Evolutionary conservation across 2,797 vertebrate genomes (phyloP).

Genomic region (Enteromius thamalakanensis): DNA sequence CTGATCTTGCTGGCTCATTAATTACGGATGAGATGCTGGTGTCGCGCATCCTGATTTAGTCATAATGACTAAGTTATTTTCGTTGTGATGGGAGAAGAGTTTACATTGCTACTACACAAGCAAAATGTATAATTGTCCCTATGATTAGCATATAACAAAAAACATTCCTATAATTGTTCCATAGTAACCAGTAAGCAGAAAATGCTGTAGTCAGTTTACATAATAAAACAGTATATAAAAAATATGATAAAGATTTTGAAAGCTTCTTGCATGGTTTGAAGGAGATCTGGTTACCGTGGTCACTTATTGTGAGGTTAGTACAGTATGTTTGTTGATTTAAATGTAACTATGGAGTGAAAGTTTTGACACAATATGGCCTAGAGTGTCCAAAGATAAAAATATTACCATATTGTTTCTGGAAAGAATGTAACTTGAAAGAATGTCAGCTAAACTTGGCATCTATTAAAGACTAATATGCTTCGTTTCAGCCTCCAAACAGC

Average conservation of each 20-base stretch:
- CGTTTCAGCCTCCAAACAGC: neutral
- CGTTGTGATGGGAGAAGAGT: neutral
- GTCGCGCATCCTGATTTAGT: conserved; percentile 5
- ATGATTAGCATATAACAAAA: neutral
- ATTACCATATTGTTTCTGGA: neutral
- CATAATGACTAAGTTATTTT: conserved; percentile 24
- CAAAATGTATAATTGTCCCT: neutral
- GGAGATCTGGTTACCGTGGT: neutral
- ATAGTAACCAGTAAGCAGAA: neutral
- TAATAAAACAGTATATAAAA: neutral
- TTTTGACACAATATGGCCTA: neutral
- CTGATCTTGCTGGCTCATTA: conserved; percentile 54
- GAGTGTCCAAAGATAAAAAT: neutral
- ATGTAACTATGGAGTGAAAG: neutral
- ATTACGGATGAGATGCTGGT: neutral
- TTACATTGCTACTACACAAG: neutral
- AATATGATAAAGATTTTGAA: neutral
- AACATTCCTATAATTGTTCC: neutral
- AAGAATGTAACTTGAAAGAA: neutral
- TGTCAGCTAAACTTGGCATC: conserved; percentile 2
- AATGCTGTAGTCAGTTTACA: neutral
- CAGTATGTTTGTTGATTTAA: neutral
- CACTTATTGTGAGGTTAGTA: neutral
- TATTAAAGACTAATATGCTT: neutral
- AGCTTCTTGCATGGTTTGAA: neutral